Base-by-base conservation (phyloP, 2,797 vertebrate species). In the Hippoglossus hippoglossus region DNA sequence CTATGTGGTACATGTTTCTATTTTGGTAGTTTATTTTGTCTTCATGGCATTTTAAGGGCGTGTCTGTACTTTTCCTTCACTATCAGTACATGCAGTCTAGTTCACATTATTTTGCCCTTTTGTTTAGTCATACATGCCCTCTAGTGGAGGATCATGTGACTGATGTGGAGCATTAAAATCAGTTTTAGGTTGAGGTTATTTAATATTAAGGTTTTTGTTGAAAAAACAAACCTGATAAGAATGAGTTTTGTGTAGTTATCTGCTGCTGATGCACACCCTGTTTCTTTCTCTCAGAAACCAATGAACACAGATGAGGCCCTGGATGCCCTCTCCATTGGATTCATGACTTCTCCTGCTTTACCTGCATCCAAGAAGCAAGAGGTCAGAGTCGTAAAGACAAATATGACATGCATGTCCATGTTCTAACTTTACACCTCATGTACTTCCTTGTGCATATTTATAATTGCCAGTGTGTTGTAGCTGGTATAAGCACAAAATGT, bases 291-390 rank as follows among this genome's bases (percentile, higher is more conserved):
- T 56, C 79, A 90, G 92, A 93, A 94, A 82, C 93, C 93, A 15
- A 13, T 94, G 67, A 94, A 88, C 76, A 84, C 88, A 31, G 89
- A 92, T 0, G 89, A 94, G 0, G 94, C 94, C 12, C 63, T 95
- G 87, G 90, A 93, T 1, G 81, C 87, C 3, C 94, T 95, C 4
- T 91, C 91, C 3, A 5, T 22, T 13, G 94, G 91, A 26, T 95
- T 95, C 75, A 74, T 39, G 31, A 71, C 64, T 5, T 77, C 89
- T 19, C 24, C 85, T n/a, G 65, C 15, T 60, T 79, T 84, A 13
- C 34, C 82, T 47, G 79, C 67, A 36, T 28, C 88, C 15, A 86
- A 75, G 34, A 82, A 87, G 69, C 73, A 87, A 60, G 80, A 92
- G 85, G 86, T 91, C 25, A 79, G 77, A 67, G 54, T 61, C 24